Evolutionary conservation across 1,140 invertebrate species (phyloP), one percentile per base, ranked within the genome.

Genomic region (Neodiprion pinetum): DNA sequence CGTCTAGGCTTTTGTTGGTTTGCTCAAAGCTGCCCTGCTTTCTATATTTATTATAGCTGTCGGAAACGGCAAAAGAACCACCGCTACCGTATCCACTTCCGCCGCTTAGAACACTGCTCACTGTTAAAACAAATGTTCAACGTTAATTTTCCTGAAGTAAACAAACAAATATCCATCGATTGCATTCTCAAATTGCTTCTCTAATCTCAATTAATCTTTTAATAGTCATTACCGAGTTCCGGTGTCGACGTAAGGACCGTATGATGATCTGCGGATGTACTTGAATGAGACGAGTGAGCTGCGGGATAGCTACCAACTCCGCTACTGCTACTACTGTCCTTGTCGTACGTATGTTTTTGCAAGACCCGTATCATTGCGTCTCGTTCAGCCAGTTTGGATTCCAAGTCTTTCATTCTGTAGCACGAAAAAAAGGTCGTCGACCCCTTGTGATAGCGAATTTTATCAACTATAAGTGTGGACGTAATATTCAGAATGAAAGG

Each of bases 311-410:
- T 88, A 12, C 88, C 84, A 28, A 88, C 86, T 11, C 86, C 87
- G 76, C 85, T 88, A 74, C 89, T 88, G 72, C 87, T 89, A n/a
- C 90, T 89, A 66, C 90, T 90, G 73, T 92, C 92, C 80, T 93
- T 93, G 75, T 92, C 92, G 53, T 92, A 92, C 1, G 93, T 94
- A 82, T 95, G 94, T 79, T 95, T 95, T 83, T 97, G 95, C 17
- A 97, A 89, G 5, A 96, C 95, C 77, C 94, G 92, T 76, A 97
- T 96, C 95, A 97, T 96, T 0, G 95, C 95, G 85, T 97, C 95
- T 77, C 93, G 92, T 86, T 97, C 96, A 0, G 95, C 94, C 72
- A 97, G 89, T 83, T 96, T 95, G 1, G 95, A 96, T 86, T 97
- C 95, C 66, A 97, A 84, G 86, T 96, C 94, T 88, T 96, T 96